These are phyloP conservation scores for Erinaceus europaeus DNA, from an alignment of 2,113 vertebrate species.

Conservation along the genomic window DNA sequence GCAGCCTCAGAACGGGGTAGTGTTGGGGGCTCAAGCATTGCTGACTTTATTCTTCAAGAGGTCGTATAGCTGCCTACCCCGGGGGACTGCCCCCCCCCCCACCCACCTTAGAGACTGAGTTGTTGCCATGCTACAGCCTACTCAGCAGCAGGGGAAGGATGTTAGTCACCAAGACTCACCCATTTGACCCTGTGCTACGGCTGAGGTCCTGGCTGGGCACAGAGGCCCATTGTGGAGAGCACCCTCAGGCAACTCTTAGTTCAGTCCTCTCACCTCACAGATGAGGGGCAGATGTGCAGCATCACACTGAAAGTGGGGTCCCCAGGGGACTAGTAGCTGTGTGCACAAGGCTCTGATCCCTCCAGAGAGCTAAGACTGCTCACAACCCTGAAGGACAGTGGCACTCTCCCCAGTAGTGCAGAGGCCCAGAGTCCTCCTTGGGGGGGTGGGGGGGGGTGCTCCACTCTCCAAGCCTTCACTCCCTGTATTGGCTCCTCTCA, in stretches of 20 bases:
- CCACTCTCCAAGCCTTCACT: too few species aligned
- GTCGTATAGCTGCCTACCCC: neutral
- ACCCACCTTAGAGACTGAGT: neutral
- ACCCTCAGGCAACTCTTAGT: neutral
- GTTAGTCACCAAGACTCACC: accelerated
- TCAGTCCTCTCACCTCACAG: neutral
- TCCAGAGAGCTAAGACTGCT: neutral
- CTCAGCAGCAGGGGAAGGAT: neutral
- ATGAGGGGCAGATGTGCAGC: neutral
- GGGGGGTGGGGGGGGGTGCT: neutral
- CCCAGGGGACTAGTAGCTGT: neutral
- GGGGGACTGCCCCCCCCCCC: too few species aligned
- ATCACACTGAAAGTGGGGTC: neutral
- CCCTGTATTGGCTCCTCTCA: neutral
- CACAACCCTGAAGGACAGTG: neutral
- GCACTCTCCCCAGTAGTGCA: neutral
- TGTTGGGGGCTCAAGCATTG: neutral
- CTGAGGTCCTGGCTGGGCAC: neutral
- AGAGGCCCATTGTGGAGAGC: neutral
- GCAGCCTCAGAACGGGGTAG: too few species aligned
- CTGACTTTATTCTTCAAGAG: neutral
- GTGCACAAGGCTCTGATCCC: neutral
- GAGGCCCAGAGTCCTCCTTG: neutral
- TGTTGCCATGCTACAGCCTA: neutral
- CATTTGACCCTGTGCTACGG: neutral